Percentiles rank a stretch among this genome's conserved stretches.
phyloP scores from a whole-genome alignment of 2,113 vertebrate species.

The Polypterus bichir region DNA sequence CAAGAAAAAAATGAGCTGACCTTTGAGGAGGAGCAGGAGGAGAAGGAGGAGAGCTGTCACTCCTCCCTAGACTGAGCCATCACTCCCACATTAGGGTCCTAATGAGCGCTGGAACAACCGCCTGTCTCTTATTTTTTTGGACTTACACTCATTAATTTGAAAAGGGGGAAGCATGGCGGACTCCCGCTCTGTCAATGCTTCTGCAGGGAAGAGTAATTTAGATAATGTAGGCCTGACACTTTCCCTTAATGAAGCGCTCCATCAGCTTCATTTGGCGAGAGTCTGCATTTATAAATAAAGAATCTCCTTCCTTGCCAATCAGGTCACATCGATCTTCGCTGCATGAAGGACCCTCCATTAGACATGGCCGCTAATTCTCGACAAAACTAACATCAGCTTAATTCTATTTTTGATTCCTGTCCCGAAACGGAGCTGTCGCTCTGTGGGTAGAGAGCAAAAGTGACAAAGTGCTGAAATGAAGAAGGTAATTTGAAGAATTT shows the following conservation, averaged over 20 bases:
- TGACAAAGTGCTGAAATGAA: too few species aligned
- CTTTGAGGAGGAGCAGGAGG: neutral
- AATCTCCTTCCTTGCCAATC: slow-evolving; percentile 10
- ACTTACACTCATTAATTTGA: slow-evolving; percentile 23
- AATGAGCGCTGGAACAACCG: neutral
- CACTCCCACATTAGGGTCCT: neutral
- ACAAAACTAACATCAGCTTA: too few species aligned
- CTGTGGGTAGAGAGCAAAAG: too few species aligned
- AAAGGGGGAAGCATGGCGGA: slow-evolving; percentile 14
- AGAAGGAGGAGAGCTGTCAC: neutral
- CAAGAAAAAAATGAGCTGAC: slow-evolving; percentile 16
- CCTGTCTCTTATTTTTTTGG: slow-evolving; percentile 9
- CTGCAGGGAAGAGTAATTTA: slow-evolving; percentile 20
- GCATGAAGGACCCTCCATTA: neutral
- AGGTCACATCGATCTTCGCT: slow-evolving; percentile 7
- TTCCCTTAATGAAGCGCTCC: slow-evolving; percentile 20
- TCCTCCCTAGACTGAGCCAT: neutral
- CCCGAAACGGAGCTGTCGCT: too few species aligned
- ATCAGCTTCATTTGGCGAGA: slow-evolving; percentile 3
- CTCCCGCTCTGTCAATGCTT: slow-evolving; percentile 20
- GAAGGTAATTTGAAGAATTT: too few species aligned
- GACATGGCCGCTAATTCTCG: too few species aligned
- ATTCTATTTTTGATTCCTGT: too few species aligned
- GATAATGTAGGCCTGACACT: slow-evolving; percentile 20
- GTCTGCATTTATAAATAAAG: slow-evolving; percentile 18